These are phyloP conservation scores for Cheilosia variabilis DNA, from an alignment of 2,888 invertebrate species.

Conservation along the genomic window DNA sequence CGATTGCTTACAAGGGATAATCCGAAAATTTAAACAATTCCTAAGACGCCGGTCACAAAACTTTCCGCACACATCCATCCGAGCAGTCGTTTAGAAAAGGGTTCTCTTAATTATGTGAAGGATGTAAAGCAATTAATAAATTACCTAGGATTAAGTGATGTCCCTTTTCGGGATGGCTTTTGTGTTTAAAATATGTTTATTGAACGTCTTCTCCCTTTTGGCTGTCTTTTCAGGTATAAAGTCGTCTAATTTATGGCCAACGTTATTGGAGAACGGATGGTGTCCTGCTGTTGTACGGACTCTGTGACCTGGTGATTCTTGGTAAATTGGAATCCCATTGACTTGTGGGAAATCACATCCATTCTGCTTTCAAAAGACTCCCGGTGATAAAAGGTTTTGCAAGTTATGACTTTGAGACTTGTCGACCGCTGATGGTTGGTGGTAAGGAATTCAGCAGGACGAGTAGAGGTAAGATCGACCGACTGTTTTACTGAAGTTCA, in stretches of 20 bases:
- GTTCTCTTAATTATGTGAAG: slow-evolving; percentile 67
- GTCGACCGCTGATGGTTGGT: not conserved
- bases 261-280: slow-evolving; percentile 30
- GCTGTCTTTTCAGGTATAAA: slow-evolving; percentile 47
- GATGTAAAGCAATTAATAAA: slow-evolving; percentile 73
- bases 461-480: slow-evolving; percentile 8
- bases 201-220: slow-evolving; percentile 33
- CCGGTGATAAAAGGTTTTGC: slow-evolving; percentile 32
- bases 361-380: slow-evolving; percentile 41
- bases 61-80: slow-evolving; percentile 2
- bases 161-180: slow-evolving; percentile 53
- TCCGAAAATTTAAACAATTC: slow-evolving; percentile 62
- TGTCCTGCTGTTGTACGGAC: slow-evolving; percentile 44
- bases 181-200: slow-evolving; percentile 52
- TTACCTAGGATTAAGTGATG: slow-evolving; percentile 63
- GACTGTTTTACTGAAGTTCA: not conserved
- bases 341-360: slow-evolving; percentile 55
- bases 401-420: slow-evolving; percentile 49
- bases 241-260: slow-evolving; percentile 40
- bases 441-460: slow-evolving; percentile 2
- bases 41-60: slow-evolving; percentile 32
- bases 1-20: slow-evolving; percentile 57
- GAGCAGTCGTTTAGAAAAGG: slow-evolving; percentile 38
- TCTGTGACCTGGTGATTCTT: slow-evolving; percentile 45
- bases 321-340: slow-evolving; percentile 66